Conservation (phyloP, 2,888 invertebrate species). For the Drosophila kokeensis region DNA sequence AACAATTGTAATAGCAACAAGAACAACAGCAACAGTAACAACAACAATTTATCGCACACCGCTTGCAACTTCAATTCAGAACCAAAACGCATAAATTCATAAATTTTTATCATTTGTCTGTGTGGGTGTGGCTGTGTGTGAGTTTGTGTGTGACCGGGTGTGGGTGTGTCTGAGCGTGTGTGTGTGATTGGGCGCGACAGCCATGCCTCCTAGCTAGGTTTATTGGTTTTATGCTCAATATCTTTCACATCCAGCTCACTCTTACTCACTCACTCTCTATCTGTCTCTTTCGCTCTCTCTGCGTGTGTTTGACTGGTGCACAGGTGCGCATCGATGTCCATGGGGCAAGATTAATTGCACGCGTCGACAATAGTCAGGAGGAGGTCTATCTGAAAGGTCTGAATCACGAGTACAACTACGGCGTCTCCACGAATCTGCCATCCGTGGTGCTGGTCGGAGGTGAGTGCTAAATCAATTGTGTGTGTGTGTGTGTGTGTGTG, state of each 20-base stretch:
- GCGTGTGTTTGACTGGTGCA: conserved; percentile 48
- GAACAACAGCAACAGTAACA: conserved; percentile 17
- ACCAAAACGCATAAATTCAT: conserved; percentile 80
- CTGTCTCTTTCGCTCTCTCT: conserved; percentile 8
- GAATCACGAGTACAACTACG: conserved; percentile 93
- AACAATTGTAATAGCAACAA: conserved; percentile 24
- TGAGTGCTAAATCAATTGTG: conserved; percentile 84
- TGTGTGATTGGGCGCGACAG: conserved; percentile 24
- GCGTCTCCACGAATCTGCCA: conserved; percentile 93
- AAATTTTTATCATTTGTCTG: conserved; percentile 80
- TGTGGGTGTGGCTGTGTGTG: conserved; percentile 37
- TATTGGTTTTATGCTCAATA: conserved; percentile 75
- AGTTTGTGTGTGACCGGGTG: conserved; percentile 10
- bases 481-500: neutral
- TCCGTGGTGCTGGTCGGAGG: conserved; percentile 96
- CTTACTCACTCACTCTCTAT: conserved; percentile 1
- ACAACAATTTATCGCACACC: conserved; percentile 71
- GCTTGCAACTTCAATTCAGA: conserved; percentile 76
- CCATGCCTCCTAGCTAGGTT: conserved; percentile 63
- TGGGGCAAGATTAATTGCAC: conserved; percentile 92
- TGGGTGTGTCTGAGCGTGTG: conserved; percentile 1
- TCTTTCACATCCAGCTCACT: conserved; percentile 39
- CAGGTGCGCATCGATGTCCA: conserved; percentile 93
- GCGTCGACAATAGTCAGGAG: conserved; percentile 93
- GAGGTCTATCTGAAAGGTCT: conserved; percentile 94